Evolutionary conservation across 2,113 vertebrate species (phyloP).

Genomic region (Lanius collurio): DNA sequence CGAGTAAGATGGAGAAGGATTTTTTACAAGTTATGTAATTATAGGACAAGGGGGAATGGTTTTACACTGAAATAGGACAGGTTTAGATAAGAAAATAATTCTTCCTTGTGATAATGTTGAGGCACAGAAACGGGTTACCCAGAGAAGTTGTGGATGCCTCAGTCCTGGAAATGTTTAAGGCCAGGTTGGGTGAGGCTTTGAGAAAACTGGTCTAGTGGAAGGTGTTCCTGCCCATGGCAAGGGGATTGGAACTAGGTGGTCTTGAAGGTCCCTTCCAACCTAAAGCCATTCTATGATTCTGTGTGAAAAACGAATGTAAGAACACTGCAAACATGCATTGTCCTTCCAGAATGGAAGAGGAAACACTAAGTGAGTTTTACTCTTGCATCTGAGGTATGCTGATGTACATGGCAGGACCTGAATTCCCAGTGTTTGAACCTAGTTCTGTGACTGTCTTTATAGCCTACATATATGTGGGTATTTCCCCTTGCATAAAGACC

Average conservation of each 20-base stretch:
- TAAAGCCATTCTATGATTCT: not conserved
- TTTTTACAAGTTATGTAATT: not conserved
- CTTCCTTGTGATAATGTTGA: not conserved
- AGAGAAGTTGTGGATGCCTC: too few species aligned
- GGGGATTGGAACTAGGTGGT: not conserved
- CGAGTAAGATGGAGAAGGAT: not conserved
- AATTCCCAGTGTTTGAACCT: not conserved
- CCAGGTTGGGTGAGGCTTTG: not conserved
- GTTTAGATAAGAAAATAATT: not conserved
- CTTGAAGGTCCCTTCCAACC: not conserved
- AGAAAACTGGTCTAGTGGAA: not conserved
- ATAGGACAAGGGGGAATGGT: not conserved
- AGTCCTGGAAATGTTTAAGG: not conserved
- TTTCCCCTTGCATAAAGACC: not conserved
- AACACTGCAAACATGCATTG: not conserved
- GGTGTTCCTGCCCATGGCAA: not conserved
- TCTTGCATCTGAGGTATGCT: not conserved
- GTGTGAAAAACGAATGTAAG: not conserved
- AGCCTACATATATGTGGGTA: rapidly evolving
- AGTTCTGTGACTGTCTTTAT: not conserved
- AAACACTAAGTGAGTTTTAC: not conserved
- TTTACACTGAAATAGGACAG: not conserved
- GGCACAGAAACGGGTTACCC: rapidly evolving
- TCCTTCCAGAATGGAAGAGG: not conserved
- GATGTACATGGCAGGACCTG: not conserved